Evolutionary conservation across 2,888 invertebrate genomes (phyloP).

Genomic region (Amorpha juglandis): DNA sequence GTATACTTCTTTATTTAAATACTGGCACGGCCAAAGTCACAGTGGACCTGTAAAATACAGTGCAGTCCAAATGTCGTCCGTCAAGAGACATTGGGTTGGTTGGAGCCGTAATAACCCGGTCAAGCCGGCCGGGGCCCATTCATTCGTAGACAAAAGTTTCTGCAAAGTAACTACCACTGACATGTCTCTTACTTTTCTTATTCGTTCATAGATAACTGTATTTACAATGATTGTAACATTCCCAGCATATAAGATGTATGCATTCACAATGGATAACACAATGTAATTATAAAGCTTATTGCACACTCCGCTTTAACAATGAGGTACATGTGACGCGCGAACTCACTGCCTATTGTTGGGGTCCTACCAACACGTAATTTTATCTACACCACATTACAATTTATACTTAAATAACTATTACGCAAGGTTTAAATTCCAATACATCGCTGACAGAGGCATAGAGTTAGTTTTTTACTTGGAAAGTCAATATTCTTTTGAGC

Average conservation of each 20-base stretch:
- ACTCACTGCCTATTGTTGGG: constrained; percentile 14
- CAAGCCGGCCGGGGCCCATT: too few species aligned
- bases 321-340: constrained; percentile 9
- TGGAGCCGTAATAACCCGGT: too few species aligned
- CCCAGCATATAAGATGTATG: constrained; percentile 16
- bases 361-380: neutral
- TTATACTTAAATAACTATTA: neutral
- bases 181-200: too few species aligned
- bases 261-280: constrained; percentile 13
- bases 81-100: too few species aligned
- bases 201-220: neutral
- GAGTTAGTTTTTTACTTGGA: neutral
- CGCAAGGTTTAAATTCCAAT: neutral
- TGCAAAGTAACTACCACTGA: too few species aligned
- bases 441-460: neutral
- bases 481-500: constrained; percentile 1
- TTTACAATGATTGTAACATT: constrained; percentile 1
- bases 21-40: too few species aligned
- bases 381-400: neutral
- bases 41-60: too few species aligned
- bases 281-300: constrained; percentile 9
- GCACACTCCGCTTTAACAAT: constrained; percentile 12
- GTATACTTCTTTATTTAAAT: too few species aligned
- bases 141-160: too few species aligned
- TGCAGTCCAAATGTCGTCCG: too few species aligned